These are phyloP conservation scores for Drosophila tripunctata DNA, from an alignment of 2,888 invertebrate genomes.

Conservation along the genomic window DNA sequence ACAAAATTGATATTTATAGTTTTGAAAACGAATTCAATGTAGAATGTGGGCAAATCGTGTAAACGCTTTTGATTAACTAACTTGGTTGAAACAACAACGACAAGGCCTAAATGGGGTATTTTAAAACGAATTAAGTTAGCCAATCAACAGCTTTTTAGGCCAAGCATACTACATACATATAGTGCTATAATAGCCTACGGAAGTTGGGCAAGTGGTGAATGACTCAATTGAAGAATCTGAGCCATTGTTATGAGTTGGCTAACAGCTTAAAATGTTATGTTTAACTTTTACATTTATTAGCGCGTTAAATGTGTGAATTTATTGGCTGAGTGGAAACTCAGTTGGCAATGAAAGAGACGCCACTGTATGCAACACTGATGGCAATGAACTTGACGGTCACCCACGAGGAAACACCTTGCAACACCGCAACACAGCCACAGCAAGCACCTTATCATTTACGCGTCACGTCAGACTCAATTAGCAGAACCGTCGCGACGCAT, in stretches of 20 bases:
- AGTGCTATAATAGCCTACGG: constrained; percentile 63
- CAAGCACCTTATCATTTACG: constrained; percentile 66
- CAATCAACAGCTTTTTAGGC: neutral
- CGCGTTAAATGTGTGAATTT: constrained; percentile 37
- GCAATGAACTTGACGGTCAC: constrained; percentile 68
- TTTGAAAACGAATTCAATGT: constrained; percentile 29
- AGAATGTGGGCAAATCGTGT: constrained; percentile 17
- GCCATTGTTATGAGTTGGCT: constrained; percentile 51
- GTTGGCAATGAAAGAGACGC: constrained; percentile 2
- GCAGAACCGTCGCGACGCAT: constrained; percentile 36
- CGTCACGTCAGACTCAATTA: constrained; percentile 75
- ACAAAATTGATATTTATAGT: constrained; percentile 54
- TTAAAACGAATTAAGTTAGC: neutral
- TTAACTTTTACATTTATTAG: constrained; percentile 38
- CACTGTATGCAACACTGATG: constrained; percentile 15
- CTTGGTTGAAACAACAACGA: constrained; percentile 1
- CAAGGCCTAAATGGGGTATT: constrained; percentile 16
- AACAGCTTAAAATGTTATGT: constrained; percentile 12
- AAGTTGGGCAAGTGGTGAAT: constrained; percentile 58
- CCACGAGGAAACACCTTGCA: constrained; percentile 51
- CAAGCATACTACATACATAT: no score
- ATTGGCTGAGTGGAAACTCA: constrained; percentile 22
- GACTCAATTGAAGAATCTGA: constrained; percentile 23
- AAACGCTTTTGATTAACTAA: constrained; percentile 27
- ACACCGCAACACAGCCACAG: neutral